Conservation (phyloP, 2,888 invertebrate genomes). For the Diplazon laetatorius region DNA sequence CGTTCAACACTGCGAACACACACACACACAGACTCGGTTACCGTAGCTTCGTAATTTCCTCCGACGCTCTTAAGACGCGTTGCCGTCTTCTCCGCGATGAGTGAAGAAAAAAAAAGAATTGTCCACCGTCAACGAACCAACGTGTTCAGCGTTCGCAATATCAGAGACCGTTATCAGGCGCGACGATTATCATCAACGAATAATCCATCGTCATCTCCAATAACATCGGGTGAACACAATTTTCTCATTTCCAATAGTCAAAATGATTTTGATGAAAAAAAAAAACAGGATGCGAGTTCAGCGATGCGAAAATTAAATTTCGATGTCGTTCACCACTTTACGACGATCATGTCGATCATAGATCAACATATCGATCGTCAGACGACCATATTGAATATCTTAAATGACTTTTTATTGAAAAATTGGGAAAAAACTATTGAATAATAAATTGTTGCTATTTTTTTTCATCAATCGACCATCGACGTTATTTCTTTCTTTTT, state of each 20-base stretch:
- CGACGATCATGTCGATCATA: too few species aligned
- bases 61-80: constrained; percentile 6
- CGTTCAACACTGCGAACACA: constrained; percentile 25
- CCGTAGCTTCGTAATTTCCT: constrained; percentile 61
- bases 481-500: not conserved
- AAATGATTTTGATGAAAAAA: too few species aligned
- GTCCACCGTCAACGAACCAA: not conserved
- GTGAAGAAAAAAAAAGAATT: constrained; percentile 13
- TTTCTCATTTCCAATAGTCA: too few species aligned
- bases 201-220: not conserved
- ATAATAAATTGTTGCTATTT: not conserved
- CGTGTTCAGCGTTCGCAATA: not conserved
- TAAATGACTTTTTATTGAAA: not conserved
- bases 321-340: too few species aligned
- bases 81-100: not conserved
- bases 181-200: not conserved
- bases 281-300: too few species aligned
- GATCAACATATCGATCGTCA: too few species aligned
- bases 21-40: constrained; percentile 26
- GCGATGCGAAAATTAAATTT: too few species aligned
- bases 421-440: too few species aligned
- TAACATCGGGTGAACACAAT: too few species aligned
- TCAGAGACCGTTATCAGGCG: not conserved
- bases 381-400: not conserved
- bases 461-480: not conserved